Conservation (phyloP, 2,888 invertebrate genomes). For the Cheilosia vulpina region DNA sequence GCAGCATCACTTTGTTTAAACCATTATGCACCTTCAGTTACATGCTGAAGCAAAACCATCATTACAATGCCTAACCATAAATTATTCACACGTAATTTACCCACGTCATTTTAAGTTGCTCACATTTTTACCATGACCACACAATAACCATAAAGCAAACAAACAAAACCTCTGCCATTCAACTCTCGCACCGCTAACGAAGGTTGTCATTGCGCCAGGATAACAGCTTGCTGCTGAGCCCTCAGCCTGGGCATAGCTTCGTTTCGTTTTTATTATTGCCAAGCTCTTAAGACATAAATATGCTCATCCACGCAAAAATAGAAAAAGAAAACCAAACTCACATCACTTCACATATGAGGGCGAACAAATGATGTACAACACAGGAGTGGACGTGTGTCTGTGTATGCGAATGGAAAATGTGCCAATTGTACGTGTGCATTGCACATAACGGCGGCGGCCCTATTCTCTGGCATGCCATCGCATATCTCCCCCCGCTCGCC, state of each 20-base stretch:
- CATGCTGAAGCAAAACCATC: constrained; percentile 21
- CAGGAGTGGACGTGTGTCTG: neutral
- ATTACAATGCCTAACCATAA: constrained; percentile 39
- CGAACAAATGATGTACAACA: constrained; percentile 56
- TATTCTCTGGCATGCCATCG: constrained; percentile 2
- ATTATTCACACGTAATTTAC: constrained; percentile 59
- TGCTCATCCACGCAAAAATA: constrained; percentile 57
- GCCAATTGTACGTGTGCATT: constrained; percentile 70
- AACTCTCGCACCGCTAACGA: neutral
- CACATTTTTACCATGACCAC: constrained; percentile 60
- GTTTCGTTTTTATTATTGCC: constrained; percentile 33
- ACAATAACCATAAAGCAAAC: constrained; percentile 65
- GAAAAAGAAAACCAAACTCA: constrained; percentile 22
- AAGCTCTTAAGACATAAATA: constrained; percentile 57
- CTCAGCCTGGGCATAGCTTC: constrained; percentile 30
- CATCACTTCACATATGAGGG: constrained; percentile 32
- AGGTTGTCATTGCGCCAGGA: constrained; percentile 47
- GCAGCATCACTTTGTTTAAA: neutral
- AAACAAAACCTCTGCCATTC: constrained; percentile 39
- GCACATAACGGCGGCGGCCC: constrained; percentile 29
- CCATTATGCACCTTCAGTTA: neutral
- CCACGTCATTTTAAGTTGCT: constrained; percentile 40
- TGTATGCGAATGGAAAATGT: constrained; percentile 50
- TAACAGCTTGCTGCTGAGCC: constrained; percentile 19
- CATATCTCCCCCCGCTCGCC: neutral